phyloP scores from a whole-genome alignment of 1,140 invertebrate species.

The Cotesia typhae region DNA sequence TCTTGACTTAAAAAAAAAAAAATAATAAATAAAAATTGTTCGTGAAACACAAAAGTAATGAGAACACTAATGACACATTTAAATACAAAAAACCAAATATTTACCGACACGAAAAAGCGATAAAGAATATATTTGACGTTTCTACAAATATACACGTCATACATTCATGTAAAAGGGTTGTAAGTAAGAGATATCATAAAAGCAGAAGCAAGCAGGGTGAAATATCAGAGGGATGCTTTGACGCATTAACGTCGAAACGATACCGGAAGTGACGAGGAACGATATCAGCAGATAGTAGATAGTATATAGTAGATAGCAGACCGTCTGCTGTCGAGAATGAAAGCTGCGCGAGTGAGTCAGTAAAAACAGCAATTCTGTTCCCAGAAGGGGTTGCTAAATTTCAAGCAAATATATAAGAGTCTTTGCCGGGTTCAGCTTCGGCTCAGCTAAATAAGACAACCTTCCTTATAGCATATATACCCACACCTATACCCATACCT shows the following conservation, averaged over 20 bases:
- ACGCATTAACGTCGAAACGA: constrained; percentile 20
- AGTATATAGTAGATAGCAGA: no score
- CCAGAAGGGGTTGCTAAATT: constrained; percentile 9
- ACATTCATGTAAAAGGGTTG: background rate
- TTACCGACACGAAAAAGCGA: background rate
- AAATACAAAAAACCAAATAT: no score
- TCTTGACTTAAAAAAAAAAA: no score
- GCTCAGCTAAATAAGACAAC: background rate
- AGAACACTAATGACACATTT: no score
- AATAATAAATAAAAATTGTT: no score
- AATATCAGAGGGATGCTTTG: constrained; percentile 17
- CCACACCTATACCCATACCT: no score
- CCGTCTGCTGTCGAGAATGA: no score
- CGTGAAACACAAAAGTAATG: no score
- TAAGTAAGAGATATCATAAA: constrained; percentile 1
- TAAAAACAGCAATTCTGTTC: constrained; percentile 19
- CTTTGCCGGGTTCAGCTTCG: no score
- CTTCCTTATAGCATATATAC: no score
- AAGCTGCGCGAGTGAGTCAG: constrained; percentile 3
- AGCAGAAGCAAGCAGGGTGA: constrained; percentile 1
- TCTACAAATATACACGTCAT: background rate
- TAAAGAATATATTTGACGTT: constrained; percentile 16
- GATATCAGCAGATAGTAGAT: constrained; percentile 2
- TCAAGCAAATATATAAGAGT: constrained; percentile 1
- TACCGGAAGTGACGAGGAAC: constrained; percentile 28